These are phyloP conservation scores for Hemicentrotus pulcherrimus DNA, from an alignment of 35 echinoderm and acorn worm genomes.

Conservation along the genomic window DNA sequence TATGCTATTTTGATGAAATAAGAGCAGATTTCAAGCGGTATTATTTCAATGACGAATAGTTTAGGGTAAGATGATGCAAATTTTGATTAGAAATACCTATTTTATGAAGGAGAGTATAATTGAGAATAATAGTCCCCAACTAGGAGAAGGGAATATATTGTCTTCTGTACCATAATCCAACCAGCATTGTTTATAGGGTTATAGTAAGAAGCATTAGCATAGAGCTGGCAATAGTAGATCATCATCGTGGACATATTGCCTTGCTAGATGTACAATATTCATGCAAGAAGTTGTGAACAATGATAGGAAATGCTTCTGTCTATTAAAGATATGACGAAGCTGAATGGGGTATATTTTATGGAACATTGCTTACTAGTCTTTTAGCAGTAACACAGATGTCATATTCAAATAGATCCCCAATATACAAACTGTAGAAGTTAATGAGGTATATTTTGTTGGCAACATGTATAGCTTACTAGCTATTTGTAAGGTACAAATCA, in stretches of 20 bases:
- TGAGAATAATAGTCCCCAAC: not conserved
- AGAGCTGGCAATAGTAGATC: not conserved
- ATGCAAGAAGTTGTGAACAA: too few species aligned
- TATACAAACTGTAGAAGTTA: not conserved
- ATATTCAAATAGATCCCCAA: not conserved
- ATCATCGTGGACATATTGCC: not conserved
- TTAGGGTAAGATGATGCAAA: not conserved
- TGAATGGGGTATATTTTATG: too few species aligned
- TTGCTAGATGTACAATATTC: not conserved
- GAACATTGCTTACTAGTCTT: too few species aligned
- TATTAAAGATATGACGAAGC: too few species aligned
- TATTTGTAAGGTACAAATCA: not conserved
- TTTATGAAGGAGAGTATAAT: not conserved
- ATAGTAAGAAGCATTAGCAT: not conserved
- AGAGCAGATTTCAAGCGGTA: not conserved
- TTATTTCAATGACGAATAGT: not conserved
- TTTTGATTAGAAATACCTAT: not conserved
- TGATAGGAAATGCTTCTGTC: too few species aligned
- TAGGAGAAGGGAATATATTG: not conserved
- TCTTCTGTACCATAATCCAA: not conserved
- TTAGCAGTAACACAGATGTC: too few species aligned
- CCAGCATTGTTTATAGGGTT: not conserved
- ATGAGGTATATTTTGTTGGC: not conserved
- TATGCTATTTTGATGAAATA: not conserved
- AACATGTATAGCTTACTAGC: not conserved